Evolutionary conservation across 2,797 vertebrate species (phyloP).

Genomic region (Scolopax bukidnonensis): DNA sequence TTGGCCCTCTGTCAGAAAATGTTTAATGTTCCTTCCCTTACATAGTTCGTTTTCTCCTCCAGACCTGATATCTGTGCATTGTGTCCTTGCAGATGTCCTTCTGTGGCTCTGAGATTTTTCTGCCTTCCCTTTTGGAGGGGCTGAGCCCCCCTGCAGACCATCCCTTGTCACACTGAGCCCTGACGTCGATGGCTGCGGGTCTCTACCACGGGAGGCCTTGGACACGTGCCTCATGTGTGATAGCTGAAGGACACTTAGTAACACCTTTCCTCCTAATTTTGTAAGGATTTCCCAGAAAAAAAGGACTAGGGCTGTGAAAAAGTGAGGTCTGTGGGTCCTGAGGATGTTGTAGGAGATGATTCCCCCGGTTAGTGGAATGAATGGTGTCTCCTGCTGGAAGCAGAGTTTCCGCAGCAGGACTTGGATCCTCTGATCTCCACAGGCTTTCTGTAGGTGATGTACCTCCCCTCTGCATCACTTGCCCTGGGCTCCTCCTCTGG

Average conservation of each 20-base stretch:
- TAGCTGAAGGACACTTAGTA: neutral
- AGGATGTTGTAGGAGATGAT: neutral
- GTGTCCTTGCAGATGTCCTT: neutral
- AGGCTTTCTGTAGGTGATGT: conserved; percentile 43
- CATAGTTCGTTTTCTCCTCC: neutral
- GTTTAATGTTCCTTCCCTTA: neutral
- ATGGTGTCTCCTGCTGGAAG: neutral
- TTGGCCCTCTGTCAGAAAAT: neutral
- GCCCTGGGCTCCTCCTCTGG: neutral
- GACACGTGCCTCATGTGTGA: neutral
- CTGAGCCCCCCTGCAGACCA: neutral
- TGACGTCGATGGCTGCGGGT: neutral
- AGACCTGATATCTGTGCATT: neutral
- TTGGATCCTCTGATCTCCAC: conserved; percentile 40
- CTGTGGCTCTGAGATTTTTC: neutral
- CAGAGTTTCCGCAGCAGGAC: neutral
- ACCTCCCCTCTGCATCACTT: conserved; percentile 39
- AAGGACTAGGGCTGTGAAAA: neutral
- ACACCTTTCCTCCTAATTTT: neutral
- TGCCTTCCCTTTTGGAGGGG: neutral
- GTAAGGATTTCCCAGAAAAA: neutral
- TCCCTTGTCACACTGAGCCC: neutral
- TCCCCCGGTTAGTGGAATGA: neutral
- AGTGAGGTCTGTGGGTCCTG: neutral
- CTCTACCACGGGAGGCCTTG: neutral